phyloP scores from a whole-genome alignment of 2,888 invertebrate species.

The Piscicola geometra region DNA sequence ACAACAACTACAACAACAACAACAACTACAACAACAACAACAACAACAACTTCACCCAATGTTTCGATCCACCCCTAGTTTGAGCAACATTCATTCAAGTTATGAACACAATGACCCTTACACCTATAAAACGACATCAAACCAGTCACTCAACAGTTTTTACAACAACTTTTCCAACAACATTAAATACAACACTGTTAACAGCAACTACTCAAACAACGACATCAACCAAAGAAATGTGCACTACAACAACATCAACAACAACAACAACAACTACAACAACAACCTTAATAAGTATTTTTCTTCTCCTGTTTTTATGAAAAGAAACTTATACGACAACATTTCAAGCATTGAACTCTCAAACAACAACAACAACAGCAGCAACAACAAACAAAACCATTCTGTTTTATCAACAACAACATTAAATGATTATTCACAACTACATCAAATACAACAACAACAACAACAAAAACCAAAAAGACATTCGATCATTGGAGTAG shows the following conservation, averaged over 20 bases:
- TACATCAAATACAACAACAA: not conserved
- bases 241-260: slow-evolving; percentile 3
- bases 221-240: not conserved
- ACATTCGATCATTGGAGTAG: not conserved
- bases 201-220: no score
- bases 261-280: not conserved
- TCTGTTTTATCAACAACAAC: not conserved
- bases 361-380: slow-evolving; percentile 1
- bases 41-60: not conserved
- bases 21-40: not conserved
- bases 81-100: not conserved
- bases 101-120: no score
- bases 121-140: no score
- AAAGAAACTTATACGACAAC: not conserved
- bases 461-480: not conserved
- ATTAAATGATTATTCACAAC: not conserved
- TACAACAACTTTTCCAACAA: no score
- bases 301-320: no score
- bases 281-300: not conserved
- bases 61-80: not conserved
- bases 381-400: not conserved
- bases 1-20: not conserved
- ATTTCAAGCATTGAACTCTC: not conserved
- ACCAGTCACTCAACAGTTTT: no score
- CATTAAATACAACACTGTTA: no score